Percentiles rank a stretch among this genome's conserved stretches.
These are phyloP conservation scores for Indri indri DNA, from an alignment of 2,113 vertebrate genomes.

Conservation along the genomic window DNA sequence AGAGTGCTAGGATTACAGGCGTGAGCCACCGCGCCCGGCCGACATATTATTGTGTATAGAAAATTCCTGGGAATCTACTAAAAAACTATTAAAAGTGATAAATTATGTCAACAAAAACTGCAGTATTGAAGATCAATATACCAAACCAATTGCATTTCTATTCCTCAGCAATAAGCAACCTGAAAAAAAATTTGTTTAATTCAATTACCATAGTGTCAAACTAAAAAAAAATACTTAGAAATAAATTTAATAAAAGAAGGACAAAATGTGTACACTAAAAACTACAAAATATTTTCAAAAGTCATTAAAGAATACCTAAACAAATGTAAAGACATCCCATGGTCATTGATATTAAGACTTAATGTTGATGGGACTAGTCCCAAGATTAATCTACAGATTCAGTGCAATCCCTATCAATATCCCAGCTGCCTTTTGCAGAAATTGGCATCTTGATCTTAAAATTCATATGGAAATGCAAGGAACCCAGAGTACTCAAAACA, in stretches of 20 bases:
- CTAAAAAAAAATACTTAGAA: too few relatives aligned
- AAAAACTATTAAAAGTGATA: background rate
- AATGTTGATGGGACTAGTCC: background rate
- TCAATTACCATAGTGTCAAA: too few relatives aligned
- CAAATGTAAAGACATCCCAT: too few relatives aligned
- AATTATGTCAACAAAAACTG: background rate
- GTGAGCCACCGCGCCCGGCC: too few relatives aligned
- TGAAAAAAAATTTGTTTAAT: background rate
- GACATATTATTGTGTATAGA: too few relatives aligned
- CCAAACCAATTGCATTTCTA: background rate
- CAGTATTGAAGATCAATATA: background rate
- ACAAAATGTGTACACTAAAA: too few relatives aligned
- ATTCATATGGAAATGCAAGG: background rate
- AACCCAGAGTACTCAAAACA: background rate
- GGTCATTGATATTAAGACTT: too few relatives aligned
- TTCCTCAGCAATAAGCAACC: background rate
- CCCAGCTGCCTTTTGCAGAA: background rate
- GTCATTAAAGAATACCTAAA: too few relatives aligned
- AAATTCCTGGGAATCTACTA: background rate
- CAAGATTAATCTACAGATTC: background rate
- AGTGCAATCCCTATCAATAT: background rate
- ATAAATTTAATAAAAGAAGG: too few relatives aligned
- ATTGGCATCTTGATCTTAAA: background rate
- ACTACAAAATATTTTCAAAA: too few relatives aligned
- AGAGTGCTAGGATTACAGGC: too few relatives aligned